phyloP scores from a whole-genome alignment of 2,888 invertebrate genomes.

The Hedya salicella region DNA sequence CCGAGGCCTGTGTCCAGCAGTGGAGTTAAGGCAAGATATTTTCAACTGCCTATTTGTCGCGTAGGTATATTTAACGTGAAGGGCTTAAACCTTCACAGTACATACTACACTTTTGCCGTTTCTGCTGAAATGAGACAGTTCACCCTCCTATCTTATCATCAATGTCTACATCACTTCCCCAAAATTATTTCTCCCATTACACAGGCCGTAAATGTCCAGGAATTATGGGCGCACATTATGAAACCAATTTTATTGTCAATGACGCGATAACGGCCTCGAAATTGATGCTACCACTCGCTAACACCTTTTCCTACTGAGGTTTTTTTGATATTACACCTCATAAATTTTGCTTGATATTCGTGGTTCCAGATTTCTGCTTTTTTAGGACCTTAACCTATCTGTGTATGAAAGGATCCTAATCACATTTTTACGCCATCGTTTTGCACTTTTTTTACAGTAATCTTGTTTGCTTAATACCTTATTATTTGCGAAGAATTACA shows the following conservation, averaged over 20 bases:
- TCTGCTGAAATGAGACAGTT: background rate
- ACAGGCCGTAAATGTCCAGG: conserved; percentile 22
- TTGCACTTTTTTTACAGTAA: no score
- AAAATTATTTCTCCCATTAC: conserved; percentile 20
- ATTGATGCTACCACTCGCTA: conserved; percentile 16
- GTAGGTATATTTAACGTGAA: no score
- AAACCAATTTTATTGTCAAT: conserved; percentile 32
- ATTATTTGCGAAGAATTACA: no score
- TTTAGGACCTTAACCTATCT: background rate
- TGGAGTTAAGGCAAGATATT: no score
- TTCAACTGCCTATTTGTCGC: no score
- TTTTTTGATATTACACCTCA: conserved; percentile 34
- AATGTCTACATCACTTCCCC: conserved; percentile 3
- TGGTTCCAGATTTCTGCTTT: conserved; percentile 7
- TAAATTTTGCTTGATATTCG: conserved; percentile 31
- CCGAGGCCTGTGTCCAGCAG: no score
- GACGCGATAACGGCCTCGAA: conserved; percentile 20
- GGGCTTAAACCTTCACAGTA: no score
- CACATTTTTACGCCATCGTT: conserved; percentile 1
- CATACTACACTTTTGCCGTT: background rate
- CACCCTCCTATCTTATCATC: background rate
- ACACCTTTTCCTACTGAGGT: conserved; percentile 28
- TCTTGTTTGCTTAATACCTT: no score
- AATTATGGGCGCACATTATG: conserved; percentile 38
- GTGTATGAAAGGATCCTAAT: background rate